Base-by-base conservation (phyloP, 35 echinoderm and acorn worm species). In the Lytechinus variegatus region DNA sequence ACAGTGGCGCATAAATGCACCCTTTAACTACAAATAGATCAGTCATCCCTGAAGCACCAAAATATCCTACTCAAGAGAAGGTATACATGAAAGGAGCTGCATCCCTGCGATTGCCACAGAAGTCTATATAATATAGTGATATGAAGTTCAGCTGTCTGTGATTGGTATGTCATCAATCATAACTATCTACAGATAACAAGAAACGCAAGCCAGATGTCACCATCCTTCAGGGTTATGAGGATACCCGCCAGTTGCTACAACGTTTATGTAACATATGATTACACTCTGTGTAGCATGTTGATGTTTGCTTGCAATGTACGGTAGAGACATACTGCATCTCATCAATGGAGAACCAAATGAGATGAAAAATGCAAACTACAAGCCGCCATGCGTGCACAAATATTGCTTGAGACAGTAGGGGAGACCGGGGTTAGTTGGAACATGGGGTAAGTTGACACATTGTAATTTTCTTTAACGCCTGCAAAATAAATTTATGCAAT, bases 111-210 rank as follows among this genome's bases (percentile, higher is more conserved):
- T 10, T 52, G 88, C 88, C 8, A 13, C 56, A 8, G 56, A 90
- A 90, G 88, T 54, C 52, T 12, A 90, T 54, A 24, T 79, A 79
- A 79, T n/a, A 79, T 79, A 79, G 19, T 79, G 19, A 79, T 90
- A 44, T 6, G 88, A 90, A 28, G 27, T 52, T 90, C 88, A 90
- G 88, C 88, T 90, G 88, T 90, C 52, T 54, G 8, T 90, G 28
- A 52, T 90, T 54, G 88, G 88, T 44, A 90, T 54, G 88, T 90
- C 88, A 51, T 90, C 88, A 90, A 90, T 90, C 88, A 90, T 90
- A 54, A 54, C 88, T 90, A 90, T 90, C 29, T 52, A 10, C 52
- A 90, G 88, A 90, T 90, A 90, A 90, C 88, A 54, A 28, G 29
- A 79, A 90, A 90, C 52, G n/a, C 28, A 52, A 90, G 52, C 88